phyloP scores from a whole-genome alignment of 1,140 invertebrate species.

The Bradysia coprophila region DNA sequence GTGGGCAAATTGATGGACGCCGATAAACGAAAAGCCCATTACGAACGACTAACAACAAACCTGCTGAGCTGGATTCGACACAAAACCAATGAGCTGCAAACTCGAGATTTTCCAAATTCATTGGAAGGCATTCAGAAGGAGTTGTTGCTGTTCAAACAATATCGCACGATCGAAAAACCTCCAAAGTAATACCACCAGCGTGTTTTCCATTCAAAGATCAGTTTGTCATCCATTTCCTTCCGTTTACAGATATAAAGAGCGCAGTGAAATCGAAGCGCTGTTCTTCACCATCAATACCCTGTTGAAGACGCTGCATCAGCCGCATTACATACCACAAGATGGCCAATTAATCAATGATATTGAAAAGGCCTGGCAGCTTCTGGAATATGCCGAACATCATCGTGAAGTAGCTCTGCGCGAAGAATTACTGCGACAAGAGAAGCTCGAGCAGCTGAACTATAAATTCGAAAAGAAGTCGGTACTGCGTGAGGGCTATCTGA shows the following conservation, averaged over 20 bases:
- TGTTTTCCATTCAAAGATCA: no score
- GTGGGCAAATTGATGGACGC: slow-evolving; percentile 90
- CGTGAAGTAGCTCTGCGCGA: slow-evolving; percentile 82
- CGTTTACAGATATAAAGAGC: slow-evolving; percentile 66
- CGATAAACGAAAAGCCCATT: slow-evolving; percentile 77
- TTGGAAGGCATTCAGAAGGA: slow-evolving; percentile 88
- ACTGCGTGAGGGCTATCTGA: slow-evolving; percentile 81
- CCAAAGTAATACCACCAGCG: slow-evolving; percentile 55
- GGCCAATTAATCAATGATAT: slow-evolving; percentile 83
- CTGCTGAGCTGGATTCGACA: slow-evolving; percentile 85
- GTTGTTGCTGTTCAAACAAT: slow-evolving; percentile 81
- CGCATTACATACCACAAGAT: slow-evolving; percentile 75
- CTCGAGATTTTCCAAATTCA: slow-evolving; percentile 85
- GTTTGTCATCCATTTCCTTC: no score
- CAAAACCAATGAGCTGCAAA: slow-evolving; percentile 71
- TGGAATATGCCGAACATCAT: slow-evolving; percentile 89
- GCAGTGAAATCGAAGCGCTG: slow-evolving; percentile 90
- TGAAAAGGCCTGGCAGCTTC: slow-evolving; percentile 76
- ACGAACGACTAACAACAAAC: slow-evolving; percentile 65
- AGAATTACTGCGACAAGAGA: slow-evolving; percentile 81
- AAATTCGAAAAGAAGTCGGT: slow-evolving; percentile 92
- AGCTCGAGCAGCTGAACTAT: slow-evolving; percentile 86
- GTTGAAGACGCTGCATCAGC: slow-evolving; percentile 82
- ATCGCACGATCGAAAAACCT: slow-evolving; percentile 92
- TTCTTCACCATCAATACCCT: slow-evolving; percentile 95